Conservation (phyloP, 2,888 invertebrate genomes). For the Antheraea assamensis region DNA sequence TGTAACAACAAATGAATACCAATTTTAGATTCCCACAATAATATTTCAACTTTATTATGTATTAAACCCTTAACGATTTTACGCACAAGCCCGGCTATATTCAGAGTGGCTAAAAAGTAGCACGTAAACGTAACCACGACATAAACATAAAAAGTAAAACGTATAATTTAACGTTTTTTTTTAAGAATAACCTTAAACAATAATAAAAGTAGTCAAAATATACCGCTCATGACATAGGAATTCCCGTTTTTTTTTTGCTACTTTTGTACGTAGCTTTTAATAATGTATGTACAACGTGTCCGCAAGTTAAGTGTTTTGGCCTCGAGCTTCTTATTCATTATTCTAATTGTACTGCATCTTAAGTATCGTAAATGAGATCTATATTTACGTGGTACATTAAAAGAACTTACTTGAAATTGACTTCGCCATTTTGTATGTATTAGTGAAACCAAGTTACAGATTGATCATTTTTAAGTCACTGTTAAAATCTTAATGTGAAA, state of each 20-base stretch:
- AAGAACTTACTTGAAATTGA: conserved; percentile 18
- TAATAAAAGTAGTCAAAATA: too few relatives aligned
- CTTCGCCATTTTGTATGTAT: conserved; percentile 3
- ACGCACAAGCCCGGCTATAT: too few relatives aligned
- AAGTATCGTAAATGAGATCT: conserved; percentile 20
- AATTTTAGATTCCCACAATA: too few relatives aligned
- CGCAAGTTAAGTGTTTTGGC: conserved; percentile 19
- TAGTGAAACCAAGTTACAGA: not conserved
- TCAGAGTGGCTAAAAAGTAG: too few relatives aligned
- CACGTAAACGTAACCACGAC: too few relatives aligned
- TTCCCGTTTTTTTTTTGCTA: not conserved
- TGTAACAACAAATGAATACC: too few relatives aligned
- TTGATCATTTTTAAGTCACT: not conserved
- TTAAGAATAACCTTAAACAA: too few relatives aligned
- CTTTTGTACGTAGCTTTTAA: not conserved
- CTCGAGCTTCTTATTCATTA: conserved; percentile 21
- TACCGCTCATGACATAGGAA: not conserved
- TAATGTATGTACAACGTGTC: not conserved
- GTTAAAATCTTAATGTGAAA: not conserved
- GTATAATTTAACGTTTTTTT: too few relatives aligned
- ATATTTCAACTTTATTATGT: too few relatives aligned
- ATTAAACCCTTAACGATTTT: too few relatives aligned
- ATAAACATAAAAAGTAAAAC: too few relatives aligned
- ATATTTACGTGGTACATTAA: conserved; percentile 16
- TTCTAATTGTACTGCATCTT: conserved; percentile 23